Evolutionary conservation across 2,113 vertebrate species (phyloP).

Genomic region (Heteronetta atricapilla): DNA sequence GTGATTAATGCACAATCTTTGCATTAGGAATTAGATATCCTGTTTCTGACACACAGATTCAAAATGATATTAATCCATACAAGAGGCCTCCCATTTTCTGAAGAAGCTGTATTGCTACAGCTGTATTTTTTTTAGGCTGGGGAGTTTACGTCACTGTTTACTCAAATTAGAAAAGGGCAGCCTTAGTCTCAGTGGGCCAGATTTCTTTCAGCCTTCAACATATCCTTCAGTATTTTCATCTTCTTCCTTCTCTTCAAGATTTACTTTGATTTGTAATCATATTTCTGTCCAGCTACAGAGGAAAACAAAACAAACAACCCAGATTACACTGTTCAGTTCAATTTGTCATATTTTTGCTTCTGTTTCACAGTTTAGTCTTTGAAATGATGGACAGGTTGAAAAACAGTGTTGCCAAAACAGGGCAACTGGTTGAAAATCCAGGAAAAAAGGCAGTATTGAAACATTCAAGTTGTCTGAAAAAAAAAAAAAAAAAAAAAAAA

Average conservation of each 20-base stretch:
- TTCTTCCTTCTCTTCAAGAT: background rate
- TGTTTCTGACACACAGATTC: conserved; percentile 40
- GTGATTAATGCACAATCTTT: conserved; percentile 44
- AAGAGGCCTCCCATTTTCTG: background rate
- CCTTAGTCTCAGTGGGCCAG: background rate
- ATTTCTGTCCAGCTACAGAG: background rate
- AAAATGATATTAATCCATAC: conserved; percentile 15
- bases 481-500: background rate
- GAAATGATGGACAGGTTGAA: background rate
- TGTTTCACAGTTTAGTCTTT: background rate
- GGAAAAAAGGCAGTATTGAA: background rate
- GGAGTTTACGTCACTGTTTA: conserved; percentile 45
- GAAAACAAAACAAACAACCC: background rate
- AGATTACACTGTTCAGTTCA: background rate
- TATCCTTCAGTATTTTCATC: background rate
- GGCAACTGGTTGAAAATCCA: background rate
- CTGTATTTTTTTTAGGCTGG: conserved; percentile 27
- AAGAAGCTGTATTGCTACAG: conserved; percentile 36
- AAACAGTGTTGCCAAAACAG: background rate
- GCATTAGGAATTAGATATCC: conserved; percentile 24
- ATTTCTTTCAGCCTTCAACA: background rate
- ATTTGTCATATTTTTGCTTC: conserved; percentile 10
- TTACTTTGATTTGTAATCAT: background rate
- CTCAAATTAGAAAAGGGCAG: conserved; percentile 56
- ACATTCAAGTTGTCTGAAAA: background rate